A percentile compares a stretch with the other conserved stretches of the same genome.
Evolutionary conservation across 2,888 invertebrate species (phyloP).

Genomic region (Ametastegia equiseti): DNA sequence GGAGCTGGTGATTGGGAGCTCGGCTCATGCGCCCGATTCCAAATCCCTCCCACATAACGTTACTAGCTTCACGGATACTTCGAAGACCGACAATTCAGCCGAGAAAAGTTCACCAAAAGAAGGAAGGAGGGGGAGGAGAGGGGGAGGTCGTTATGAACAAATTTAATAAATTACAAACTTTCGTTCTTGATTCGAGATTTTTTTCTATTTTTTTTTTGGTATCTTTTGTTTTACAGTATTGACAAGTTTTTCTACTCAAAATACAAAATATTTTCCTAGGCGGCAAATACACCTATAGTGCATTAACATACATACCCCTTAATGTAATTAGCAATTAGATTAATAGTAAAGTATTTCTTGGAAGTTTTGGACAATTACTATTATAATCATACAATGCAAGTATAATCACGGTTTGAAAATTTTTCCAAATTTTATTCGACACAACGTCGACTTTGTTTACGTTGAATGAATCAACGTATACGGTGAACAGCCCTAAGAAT

Average conservation of each 20-base stretch:
- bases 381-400: too few species aligned
- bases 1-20: conserved; percentile 47
- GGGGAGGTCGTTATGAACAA: too few species aligned
- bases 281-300: not conserved
- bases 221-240: too few species aligned
- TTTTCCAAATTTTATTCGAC: not conserved
- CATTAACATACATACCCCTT: not conserved
- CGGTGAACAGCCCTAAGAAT: too few species aligned
- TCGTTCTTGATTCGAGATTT: too few species aligned
- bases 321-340: conserved; percentile 8
- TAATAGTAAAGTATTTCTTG: not conserved
- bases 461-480: too few species aligned
- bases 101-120: not conserved
- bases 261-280: not conserved
- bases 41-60: conserved; percentile 45
- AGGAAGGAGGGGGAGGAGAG: not conserved
- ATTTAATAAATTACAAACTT: not conserved
- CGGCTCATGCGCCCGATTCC: conserved; percentile 44
- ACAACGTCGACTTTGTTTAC: too few species aligned
- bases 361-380: not conserved
- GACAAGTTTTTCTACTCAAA: too few species aligned
- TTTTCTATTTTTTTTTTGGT: too few species aligned
- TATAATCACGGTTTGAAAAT: not conserved
- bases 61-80: not conserved
- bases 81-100: not conserved